Evolutionary conservation across 2,888 invertebrate genomes (phyloP), one percentile per base, ranked within the genome.

Genomic region (Liopterus haemorrhoidalis): DNA sequence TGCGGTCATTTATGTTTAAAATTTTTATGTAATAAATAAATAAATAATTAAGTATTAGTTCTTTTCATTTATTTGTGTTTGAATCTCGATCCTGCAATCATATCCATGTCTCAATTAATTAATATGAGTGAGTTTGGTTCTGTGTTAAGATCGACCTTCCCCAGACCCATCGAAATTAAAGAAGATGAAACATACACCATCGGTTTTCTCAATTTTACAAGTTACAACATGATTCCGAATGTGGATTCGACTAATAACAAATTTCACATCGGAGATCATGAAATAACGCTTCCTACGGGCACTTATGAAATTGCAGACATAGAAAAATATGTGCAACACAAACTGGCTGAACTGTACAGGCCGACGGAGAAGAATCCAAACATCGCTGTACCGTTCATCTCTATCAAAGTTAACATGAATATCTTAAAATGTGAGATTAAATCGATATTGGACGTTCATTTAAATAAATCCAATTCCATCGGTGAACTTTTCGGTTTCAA

Each of bases 251-350:
- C 45, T 25, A 58, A 62, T 45, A 63, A 62, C 47, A 57, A 55
- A 41, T 58, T 64, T 50, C 51, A 56, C 40, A n/a, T n/a, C n/a
- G n/a, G n/a, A n/a, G n/a, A n/a, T n/a, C n/a, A n/a, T n/a, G n/a
- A n/a, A n/a, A 40, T 60, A 8, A 47, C 27, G 9, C 51, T 61
- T 36, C 59, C 59, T 20, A 50, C 48, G 4, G 60, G 62, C 5
- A 55, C 58, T 11, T 61, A 63, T 48, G 59, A 63, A 54, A 52
- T 62, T 21, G 50, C 54, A 15, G 57, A 61, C 52, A 55, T 62
- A 18, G 53, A 54, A 41, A 50, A 41, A 28, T 55, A 50, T 46
- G 28, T 57, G 58, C 45, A 60, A 62, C 55, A 51, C n/a, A n/a
- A n/a, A n/a, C n/a, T n/a, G n/a, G n/a, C n/a, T n/a, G n/a, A n/a